phyloP scores from a whole-genome alignment of 2,113 vertebrate genomes.

The Rynchops niger region DNA sequence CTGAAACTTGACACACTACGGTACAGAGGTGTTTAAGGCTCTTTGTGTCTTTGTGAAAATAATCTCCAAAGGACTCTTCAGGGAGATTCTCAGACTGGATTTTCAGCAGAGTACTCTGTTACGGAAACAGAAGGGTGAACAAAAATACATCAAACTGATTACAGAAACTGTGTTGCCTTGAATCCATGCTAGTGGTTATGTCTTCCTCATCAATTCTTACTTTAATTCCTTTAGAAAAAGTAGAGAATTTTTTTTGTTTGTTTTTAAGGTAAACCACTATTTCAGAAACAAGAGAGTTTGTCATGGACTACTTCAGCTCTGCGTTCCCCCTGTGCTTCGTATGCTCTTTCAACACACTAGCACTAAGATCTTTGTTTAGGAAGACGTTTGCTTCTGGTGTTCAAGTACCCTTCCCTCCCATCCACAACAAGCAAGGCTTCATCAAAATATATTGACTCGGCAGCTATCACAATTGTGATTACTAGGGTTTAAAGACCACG shows the following conservation, averaged over 20 bases:
- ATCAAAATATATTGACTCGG: background rate
- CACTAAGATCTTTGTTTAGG: background rate
- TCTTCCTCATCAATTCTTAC: background rate
- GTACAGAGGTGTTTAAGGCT: background rate
- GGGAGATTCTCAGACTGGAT: background rate
- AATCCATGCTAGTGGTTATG: background rate
- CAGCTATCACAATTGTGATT: background rate
- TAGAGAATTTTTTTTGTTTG: background rate
- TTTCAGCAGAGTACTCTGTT: background rate
- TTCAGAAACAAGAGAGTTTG: background rate
- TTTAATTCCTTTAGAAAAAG: background rate
- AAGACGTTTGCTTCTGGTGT: background rate
- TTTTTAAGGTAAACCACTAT: background rate
- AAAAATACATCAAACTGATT: background rate
- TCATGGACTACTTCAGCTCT: background rate
- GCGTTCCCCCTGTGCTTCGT: background rate
- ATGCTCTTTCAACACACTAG: background rate
- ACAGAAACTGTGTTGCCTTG: background rate
- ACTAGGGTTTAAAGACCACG: background rate
- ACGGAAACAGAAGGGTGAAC: background rate
- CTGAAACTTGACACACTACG: background rate
- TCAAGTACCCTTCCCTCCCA: background rate
- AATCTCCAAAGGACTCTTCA: background rate
- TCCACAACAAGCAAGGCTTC: background rate
- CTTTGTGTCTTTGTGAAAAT: background rate